Evolutionary conservation across 2,113 vertebrate genomes (phyloP), one percentile per base, ranked within the genome.

Genomic region (Elephas maximus): DNA sequence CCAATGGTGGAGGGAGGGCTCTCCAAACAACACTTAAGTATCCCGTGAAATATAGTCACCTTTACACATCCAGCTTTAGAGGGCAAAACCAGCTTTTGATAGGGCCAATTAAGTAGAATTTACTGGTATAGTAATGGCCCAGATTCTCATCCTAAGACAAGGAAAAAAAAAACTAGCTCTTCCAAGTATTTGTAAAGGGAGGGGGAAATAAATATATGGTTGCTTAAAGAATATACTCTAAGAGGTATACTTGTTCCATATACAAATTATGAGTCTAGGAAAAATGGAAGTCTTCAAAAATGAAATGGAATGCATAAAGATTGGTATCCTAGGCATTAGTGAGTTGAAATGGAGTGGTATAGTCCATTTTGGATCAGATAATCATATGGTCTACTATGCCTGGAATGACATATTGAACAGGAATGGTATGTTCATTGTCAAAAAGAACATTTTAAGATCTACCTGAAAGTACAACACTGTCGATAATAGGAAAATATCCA

Each of bases 121-220:
- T 90, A 28, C 24, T n/a, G 45, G 0, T 88, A 2, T 21, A 53
- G 17, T 45, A 33, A 80, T 8, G 37, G 44, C 44, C 21, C 65
- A 63, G 76, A 79, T 95, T 92, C n/a, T 92, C 57, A 92, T 51
- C 51, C 53, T 71, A 45, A 85, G 6, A 20, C 84, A 95, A 26
- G 21, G 33, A 85, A 91, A 62, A 78, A 45, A 85, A 91, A 62
- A 78, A 45, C 8, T 14, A 80, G 41, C 73, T 45, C 23, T 33
- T 83, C 60, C 26, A 95, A 84, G 62, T 53, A 69, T 90, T 65
- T 83, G 33, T 71, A 44, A 92, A 92, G 28, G 17, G 4, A 63
- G 8, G 1, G 23, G 11, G 24, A 95, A 90, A 79, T 69, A 53
- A 93, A 87, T 48, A 74, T 20, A 37, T 7, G 73, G 10, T 28